A percentile compares a stretch with the other conserved stretches of the same genome.
Evolutionary conservation across 2,113 vertebrate species (phyloP).

Genomic region (Cottus gobio): DNA sequence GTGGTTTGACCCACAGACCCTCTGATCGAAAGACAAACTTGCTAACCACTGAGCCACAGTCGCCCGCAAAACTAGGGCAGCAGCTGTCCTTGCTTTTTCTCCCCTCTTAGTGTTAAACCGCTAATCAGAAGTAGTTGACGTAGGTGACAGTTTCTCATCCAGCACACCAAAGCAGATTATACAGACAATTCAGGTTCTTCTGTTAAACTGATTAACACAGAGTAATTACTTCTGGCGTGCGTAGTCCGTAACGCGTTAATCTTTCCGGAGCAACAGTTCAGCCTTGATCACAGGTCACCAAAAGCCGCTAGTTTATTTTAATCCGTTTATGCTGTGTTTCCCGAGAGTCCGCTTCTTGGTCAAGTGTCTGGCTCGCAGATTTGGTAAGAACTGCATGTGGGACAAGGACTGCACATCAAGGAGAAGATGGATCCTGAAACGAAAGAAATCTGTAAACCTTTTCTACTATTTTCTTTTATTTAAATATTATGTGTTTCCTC

Average conservation of each 20-base stretch:
- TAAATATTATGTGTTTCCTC: conserved; percentile 38
- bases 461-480: neutral
- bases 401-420: conserved; percentile 24
- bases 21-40: too few relatives aligned
- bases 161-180: conserved; percentile 77
- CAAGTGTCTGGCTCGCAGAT: conserved; percentile 24
- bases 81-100: neutral
- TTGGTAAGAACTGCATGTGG: conserved; percentile 13
- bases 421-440: conserved; percentile 48
- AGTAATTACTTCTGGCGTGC: conserved; percentile 77
- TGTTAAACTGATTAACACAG: conserved; percentile 59
- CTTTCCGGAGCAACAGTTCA: conserved; percentile 76
- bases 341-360: conserved; percentile 15
- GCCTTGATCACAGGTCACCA: conserved; percentile 67
- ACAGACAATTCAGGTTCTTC: conserved; percentile 71
- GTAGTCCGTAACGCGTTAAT: conserved; percentile 75
- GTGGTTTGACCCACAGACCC: too few relatives aligned
- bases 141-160: conserved; percentile 28
- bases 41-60: too few relatives aligned
- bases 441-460: conserved; percentile 39
- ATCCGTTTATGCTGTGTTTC: conserved; percentile 58
- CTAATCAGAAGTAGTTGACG: conserved; percentile 2
- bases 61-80: neutral
- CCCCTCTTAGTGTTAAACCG: neutral
- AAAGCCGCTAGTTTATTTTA: conserved; percentile 68